Conservation (phyloP, 1,140 invertebrate genomes). For the Drosophila auraria region DNA sequence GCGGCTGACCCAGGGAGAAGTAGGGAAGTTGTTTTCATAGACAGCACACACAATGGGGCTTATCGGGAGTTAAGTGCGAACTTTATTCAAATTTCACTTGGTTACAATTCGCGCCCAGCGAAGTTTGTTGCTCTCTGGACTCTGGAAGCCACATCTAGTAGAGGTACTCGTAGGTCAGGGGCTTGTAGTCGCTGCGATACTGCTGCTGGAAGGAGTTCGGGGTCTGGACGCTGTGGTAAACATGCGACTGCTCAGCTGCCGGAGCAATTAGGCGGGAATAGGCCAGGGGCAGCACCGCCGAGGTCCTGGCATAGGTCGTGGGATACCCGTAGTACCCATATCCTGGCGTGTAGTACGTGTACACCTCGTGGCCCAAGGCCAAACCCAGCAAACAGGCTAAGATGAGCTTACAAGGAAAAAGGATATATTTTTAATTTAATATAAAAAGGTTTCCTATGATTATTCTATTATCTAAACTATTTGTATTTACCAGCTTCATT, state of each 20-base stretch:
- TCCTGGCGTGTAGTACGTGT: slow-evolving; percentile 59
- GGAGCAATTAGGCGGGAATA: slow-evolving; percentile 64
- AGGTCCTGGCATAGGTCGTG: slow-evolving; percentile 29
- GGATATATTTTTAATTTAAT: background rate
- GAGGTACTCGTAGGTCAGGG: slow-evolving; percentile 74
- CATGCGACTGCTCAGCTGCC: slow-evolving; percentile 58
- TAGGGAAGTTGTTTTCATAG: slow-evolving; percentile 50
- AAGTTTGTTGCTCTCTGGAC: slow-evolving; percentile 18
- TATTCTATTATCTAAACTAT: background rate
- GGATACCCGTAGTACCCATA: slow-evolving; percentile 47
- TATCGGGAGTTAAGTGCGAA: slow-evolving; percentile 26
- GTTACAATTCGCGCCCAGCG: slow-evolving; percentile 1
- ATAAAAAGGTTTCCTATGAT: background rate
- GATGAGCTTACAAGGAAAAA: slow-evolving; percentile 45
- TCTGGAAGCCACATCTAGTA: slow-evolving; percentile 27
- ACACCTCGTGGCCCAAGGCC: slow-evolving; percentile 55
- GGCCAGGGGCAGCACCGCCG: slow-evolving; percentile 59
- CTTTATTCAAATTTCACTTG: slow-evolving; percentile 75
- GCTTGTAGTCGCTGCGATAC: slow-evolving; percentile 77
- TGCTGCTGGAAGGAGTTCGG: slow-evolving; percentile 78
- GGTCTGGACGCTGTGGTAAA: slow-evolving; percentile 75
- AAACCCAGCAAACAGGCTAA: slow-evolving; percentile 58
- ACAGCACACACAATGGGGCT: slow-evolving; percentile 17
- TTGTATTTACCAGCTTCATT: slow-evolving; percentile 61
- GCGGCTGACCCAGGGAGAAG: slow-evolving; percentile 26